A percentile compares a stretch with the other conserved stretches of the same genome.
phyloP scores from a whole-genome alignment of 2,797 vertebrate species.

The Myioborus melanocephalus region DNA sequence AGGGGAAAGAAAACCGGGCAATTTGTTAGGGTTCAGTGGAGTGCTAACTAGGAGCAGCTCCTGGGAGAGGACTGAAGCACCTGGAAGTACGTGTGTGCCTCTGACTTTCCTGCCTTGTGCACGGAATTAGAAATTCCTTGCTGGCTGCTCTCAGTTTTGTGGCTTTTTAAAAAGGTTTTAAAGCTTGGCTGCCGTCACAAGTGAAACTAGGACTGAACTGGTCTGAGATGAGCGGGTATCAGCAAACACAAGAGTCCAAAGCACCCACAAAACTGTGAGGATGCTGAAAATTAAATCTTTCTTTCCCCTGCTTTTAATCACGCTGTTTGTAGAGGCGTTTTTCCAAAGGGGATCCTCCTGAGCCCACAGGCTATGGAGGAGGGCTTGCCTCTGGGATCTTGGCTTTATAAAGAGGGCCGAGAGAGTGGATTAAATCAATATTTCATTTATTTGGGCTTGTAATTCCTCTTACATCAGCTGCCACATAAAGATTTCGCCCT shows the following conservation, averaged over 20 bases:
- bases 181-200: not conserved
- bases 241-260: not conserved
- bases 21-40: slow-evolving; percentile 58
- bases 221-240: not conserved
- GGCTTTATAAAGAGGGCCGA: not conserved
- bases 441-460: slow-evolving; percentile 60
- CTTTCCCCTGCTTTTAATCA: not conserved
- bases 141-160: not conserved
- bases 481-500: slow-evolving; percentile 43
- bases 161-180: not conserved
- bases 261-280: fast-evolving
- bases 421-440: slow-evolving; percentile 55
- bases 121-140: not conserved
- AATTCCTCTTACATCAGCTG: slow-evolving; percentile 61
- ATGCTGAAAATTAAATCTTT: not conserved
- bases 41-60: slow-evolving; percentile 35
- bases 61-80: not conserved
- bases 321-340: fast-evolving
- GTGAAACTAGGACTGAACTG: not conserved
- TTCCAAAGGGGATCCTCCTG: not conserved
- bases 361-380: not conserved
- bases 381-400: not conserved
- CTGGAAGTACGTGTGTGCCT: not conserved
- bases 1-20: not conserved
- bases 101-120: not conserved